Conservation (phyloP, 37 sponge, comb jelly and placozoan genomes). For the Diacarnus erythraeanus region DNA sequence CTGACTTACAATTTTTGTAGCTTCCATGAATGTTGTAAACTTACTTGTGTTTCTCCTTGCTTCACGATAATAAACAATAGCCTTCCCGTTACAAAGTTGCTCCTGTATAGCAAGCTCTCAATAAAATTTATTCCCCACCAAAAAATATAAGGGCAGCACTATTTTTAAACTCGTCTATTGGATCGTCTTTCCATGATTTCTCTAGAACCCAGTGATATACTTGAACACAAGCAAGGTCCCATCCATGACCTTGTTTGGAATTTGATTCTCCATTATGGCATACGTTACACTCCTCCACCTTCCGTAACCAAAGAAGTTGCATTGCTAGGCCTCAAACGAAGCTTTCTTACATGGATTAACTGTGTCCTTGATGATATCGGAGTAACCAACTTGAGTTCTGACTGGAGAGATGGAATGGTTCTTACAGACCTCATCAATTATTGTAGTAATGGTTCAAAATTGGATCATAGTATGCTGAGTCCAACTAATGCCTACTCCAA, state of each 20-base stretch:
- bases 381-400: slow-evolving; percentile 54
- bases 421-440: slow-evolving; percentile 65
- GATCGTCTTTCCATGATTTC: too few species aligned
- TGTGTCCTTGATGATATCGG: slow-evolving; percentile 31
- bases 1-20: too few species aligned
- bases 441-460: slow-evolving; percentile 62
- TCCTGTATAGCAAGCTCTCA: too few species aligned
- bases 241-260: slow-evolving; percentile 63
- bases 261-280: slow-evolving; percentile 62
- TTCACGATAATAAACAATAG: too few species aligned
- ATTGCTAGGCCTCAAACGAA: slow-evolving; percentile 15
- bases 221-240: slow-evolving; percentile 39
- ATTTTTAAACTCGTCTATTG: too few species aligned
- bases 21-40: too few species aligned
- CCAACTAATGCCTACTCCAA: slow-evolving; percentile 41
- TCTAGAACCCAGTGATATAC: slow-evolving; percentile 70
- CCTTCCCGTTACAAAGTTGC: too few species aligned
- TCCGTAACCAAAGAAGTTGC: not conserved
- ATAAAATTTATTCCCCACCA: too few species aligned
- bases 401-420: slow-evolving; percentile 65
- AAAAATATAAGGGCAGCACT: too few species aligned
- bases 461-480: slow-evolving; percentile 29
- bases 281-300: slow-evolving; percentile 8
- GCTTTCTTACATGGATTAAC: slow-evolving; percentile 62
- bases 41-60: too few species aligned